These are phyloP conservation scores for Sclerurus mexicanus DNA, from an alignment of 2,113 vertebrate genomes.

Conservation along the genomic window DNA sequence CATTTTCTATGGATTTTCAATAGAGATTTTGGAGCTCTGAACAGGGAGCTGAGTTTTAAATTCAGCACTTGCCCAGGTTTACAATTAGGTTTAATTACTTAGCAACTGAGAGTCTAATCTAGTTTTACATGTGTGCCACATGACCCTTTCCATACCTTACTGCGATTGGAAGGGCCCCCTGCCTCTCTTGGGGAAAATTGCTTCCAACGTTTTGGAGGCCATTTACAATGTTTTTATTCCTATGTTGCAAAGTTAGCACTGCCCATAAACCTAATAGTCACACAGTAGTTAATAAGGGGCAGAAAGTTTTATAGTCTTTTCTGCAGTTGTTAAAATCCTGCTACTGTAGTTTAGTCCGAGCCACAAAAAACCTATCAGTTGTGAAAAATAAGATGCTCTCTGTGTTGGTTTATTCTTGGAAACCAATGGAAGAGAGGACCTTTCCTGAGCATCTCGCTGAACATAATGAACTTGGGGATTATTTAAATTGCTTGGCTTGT, in stretches of 20 bases:
- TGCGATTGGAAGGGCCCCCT: neutral
- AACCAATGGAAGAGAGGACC: neutral
- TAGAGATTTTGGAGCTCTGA: conserved; percentile 36
- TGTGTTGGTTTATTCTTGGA: conserved; percentile 4
- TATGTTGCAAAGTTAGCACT: conserved; percentile 54
- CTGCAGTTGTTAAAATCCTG: conserved; percentile 60
- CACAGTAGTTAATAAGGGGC: conserved; percentile 65
- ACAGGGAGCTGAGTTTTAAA: conserved; percentile 43
- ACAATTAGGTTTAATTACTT: conserved; percentile 69
- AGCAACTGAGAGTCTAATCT: conserved; percentile 49
- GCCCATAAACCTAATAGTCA: conserved; percentile 61
- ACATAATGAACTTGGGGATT: neutral
- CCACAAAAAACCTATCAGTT: neutral
- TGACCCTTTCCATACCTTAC: conserved; percentile 12
- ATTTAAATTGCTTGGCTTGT: conserved; percentile 13
- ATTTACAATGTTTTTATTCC: conserved; percentile 55
- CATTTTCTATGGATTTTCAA: conserved; percentile 43
- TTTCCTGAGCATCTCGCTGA: conserved; percentile 22
- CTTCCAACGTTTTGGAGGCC: conserved; percentile 46
- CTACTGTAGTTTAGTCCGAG: conserved; percentile 52
- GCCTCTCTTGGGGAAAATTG: conserved; percentile 53
- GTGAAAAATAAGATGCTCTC: neutral
- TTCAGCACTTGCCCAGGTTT: conserved; percentile 50
- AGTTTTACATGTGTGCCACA: conserved; percentile 28
- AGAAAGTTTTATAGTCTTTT: conserved; percentile 72